A percentile compares a stretch with the other conserved stretches of the same genome.
These are phyloP conservation scores for Stigmatopora argus DNA, from an alignment of 2,113 vertebrate species.

Conservation along the genomic window DNA sequence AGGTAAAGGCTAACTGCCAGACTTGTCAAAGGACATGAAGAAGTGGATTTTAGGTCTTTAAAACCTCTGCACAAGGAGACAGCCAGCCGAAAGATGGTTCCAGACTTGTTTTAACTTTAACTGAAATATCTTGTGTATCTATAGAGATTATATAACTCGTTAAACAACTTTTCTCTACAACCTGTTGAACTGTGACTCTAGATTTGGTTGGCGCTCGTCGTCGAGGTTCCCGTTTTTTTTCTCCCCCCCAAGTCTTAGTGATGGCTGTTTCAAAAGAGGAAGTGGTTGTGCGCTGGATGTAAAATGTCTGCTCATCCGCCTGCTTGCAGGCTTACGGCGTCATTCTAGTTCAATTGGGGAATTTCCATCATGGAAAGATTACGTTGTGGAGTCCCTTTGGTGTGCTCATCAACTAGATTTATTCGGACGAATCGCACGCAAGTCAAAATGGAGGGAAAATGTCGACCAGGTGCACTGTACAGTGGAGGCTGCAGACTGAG, in stretches of 20 bases:
- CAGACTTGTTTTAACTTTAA: constrained; percentile 17
- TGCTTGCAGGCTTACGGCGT: neutral
- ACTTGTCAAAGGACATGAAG: constrained; percentile 69
- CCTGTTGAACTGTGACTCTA: constrained; percentile 34
- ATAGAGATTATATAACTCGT: constrained; percentile 11
- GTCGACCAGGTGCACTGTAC: constrained; percentile 51
- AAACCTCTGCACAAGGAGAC: constrained; percentile 28
- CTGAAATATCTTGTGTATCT: neutral
- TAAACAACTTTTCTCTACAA: constrained; percentile 28
- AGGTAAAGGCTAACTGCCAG: constrained; percentile 80
- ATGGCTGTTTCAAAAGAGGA: constrained; percentile 19
- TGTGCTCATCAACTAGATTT: neutral
- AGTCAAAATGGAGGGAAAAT: constrained; percentile 65
- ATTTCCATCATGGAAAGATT: neutral
- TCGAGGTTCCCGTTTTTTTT: constrained; percentile 23
- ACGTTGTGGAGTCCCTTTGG: neutral
- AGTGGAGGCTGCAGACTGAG: constrained; percentile 61
- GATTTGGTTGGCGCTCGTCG: constrained; percentile 3
- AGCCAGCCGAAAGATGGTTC: constrained; percentile 25
- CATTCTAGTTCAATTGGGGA: constrained; percentile 21
- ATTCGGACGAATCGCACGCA: neutral
- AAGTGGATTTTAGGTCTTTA: constrained; percentile 41
- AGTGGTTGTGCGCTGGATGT: constrained; percentile 24
- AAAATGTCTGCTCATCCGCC: constrained; percentile 63
- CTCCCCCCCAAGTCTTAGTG: constrained; percentile 19